A percentile compares a stretch with the other conserved stretches of the same genome.
phyloP scores from a whole-genome alignment of 2,797 vertebrate genomes.

The Pseudotriccus pelzelni region DNA sequence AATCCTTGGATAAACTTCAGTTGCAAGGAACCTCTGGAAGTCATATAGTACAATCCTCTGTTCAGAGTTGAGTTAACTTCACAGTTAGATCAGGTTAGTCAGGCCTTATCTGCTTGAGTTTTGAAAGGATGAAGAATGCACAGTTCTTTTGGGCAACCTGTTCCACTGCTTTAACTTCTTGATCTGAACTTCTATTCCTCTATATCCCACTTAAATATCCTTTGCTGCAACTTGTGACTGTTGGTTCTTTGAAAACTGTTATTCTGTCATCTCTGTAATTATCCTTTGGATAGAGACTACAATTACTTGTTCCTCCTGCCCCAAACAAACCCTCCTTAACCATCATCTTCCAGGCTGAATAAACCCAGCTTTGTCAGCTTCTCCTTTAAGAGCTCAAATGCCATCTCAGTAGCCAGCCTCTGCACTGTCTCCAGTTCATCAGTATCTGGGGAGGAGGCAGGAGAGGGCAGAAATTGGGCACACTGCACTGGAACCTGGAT shows the following conservation, averaged over 20 bases:
- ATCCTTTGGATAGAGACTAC: background rate
- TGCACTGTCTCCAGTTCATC: background rate
- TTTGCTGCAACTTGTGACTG: background rate
- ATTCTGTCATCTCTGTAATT: background rate
- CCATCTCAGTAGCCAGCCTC: background rate
- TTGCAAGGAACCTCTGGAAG: background rate
- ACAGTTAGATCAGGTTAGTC: background rate
- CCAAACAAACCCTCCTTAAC: background rate
- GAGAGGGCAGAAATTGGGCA: background rate
- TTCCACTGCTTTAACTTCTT: background rate
- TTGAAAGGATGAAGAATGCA: background rate
- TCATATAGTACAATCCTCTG: background rate
- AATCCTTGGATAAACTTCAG: background rate
- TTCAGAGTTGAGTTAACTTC: background rate
- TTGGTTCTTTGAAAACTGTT: background rate
- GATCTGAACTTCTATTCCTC: background rate
- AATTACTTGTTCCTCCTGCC: background rate
- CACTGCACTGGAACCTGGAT: background rate
- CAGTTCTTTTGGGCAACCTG: fast-evolving
- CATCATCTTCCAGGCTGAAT: background rate
- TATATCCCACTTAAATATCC: background rate
- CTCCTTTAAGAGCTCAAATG: background rate
- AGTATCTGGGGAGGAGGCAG: background rate
- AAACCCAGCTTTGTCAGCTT: background rate
- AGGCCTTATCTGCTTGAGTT: background rate